phyloP scores from a whole-genome alignment of 1,140 invertebrate species.

The Grapholita molesta region DNA sequence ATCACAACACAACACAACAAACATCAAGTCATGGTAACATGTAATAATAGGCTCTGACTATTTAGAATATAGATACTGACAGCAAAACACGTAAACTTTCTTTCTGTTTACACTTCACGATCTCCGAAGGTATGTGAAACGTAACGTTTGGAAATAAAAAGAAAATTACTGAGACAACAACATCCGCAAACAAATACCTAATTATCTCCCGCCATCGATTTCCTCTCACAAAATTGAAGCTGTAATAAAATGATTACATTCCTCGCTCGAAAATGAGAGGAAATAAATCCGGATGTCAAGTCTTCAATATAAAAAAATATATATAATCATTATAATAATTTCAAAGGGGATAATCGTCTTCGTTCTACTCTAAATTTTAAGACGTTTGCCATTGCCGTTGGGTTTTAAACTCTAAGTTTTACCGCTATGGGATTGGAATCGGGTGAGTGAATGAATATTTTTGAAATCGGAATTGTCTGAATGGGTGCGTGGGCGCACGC shows the following conservation, averaged over 20 bases:
- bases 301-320: constrained; percentile 66
- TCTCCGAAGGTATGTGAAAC: background rate
- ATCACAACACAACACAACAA: background rate
- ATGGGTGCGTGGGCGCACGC: constrained; percentile 55
- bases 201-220: constrained; percentile 16
- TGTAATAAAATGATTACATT: constrained; percentile 41
- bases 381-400: constrained; percentile 7
- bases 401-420: constrained; percentile 39
- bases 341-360: constrained; percentile 62
- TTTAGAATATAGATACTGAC: no score
- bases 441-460: constrained; percentile 24
- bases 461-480: constrained; percentile 31
- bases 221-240: constrained; percentile 5
- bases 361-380: constrained; percentile 39
- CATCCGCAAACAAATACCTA: constrained; percentile 15
- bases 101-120: background rate
- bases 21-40: background rate
- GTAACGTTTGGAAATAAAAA: background rate
- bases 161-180: constrained; percentile 5
- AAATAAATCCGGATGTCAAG: constrained; percentile 59
- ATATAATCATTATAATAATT: constrained; percentile 73
- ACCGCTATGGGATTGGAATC: background rate
- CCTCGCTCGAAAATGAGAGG: constrained; percentile 37
- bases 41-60: no score
- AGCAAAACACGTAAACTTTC: background rate